Percentiles rank a stretch among this genome's conserved stretches.
Evolutionary conservation across 2,113 vertebrate genomes (phyloP).

Genomic region (Chloropsis cyanopogon): DNA sequence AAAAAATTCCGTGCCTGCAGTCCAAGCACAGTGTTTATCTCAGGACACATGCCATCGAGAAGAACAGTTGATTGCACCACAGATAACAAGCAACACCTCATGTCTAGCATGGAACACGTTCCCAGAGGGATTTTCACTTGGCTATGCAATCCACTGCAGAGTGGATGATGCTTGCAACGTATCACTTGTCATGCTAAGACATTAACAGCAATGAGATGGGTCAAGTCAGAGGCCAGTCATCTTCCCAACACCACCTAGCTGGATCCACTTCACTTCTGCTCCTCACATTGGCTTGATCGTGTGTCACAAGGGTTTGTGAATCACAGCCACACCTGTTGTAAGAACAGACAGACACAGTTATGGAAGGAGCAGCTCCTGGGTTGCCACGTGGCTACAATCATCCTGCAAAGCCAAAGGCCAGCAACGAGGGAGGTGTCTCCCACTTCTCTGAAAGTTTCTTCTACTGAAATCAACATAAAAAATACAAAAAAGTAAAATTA

Average conservation of each 20-base stretch:
- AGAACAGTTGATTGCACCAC: constrained; percentile 61
- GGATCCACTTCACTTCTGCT: constrained; percentile 42
- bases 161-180: not conserved
- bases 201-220: constrained; percentile 13
- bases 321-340: constrained; percentile 87
- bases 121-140: constrained; percentile 3
- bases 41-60: constrained; percentile 22
- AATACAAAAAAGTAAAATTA: not conserved
- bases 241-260: constrained; percentile 10
- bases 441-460: not conserved
- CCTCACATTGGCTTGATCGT: not conserved
- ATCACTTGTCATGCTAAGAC: not conserved
- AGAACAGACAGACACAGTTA: constrained; percentile 2
- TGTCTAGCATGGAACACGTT: constrained; percentile 9
- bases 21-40: constrained; percentile 38
- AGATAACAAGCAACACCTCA: constrained; percentile 50
- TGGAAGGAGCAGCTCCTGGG: not conserved
- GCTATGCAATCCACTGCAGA: not conserved
- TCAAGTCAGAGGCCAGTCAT: not conserved
- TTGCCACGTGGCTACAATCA: not conserved
- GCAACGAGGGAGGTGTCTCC: not conserved
- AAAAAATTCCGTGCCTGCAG: constrained; percentile 30
- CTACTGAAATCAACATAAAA: not conserved
- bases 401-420: not conserved
- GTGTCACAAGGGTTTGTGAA: constrained; percentile 90